Evolutionary conservation across 1,140 invertebrate genomes (phyloP).

Genomic region (Dendrolimus punctatus): DNA sequence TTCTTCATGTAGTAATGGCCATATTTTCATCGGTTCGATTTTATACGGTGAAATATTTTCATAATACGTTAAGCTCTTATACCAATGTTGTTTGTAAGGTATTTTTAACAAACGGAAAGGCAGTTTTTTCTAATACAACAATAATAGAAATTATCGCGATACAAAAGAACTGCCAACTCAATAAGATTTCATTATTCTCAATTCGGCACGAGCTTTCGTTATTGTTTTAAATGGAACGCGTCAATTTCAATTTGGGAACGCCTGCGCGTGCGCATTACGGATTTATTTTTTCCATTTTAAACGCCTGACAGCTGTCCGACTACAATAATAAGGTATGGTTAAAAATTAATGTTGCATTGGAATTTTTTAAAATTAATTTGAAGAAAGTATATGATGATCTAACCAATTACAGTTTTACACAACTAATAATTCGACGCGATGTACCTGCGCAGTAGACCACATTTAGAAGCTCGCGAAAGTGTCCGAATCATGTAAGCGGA

Average conservation of each 20-base stretch:
- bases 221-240: constrained; percentile 66
- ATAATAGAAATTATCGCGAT: constrained; percentile 5
- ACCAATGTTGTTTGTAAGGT: no score
- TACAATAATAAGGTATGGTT: constrained; percentile 24
- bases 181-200: constrained; percentile 62
- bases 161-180: constrained; percentile 22
- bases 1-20: no score
- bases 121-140: no score
- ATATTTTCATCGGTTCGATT: no score
- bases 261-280: constrained; percentile 10
- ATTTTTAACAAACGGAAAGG: no score
- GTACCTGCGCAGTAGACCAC: no score
- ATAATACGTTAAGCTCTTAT: no score
- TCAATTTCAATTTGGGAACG: constrained; percentile 60
- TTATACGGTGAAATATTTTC: no score
- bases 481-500: no score
- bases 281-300: constrained; percentile 37
- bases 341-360: constrained; percentile 12
- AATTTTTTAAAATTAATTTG: constrained; percentile 1
- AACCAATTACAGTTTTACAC: no score
- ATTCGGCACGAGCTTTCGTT: constrained; percentile 43
- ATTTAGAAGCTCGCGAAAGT: no score
- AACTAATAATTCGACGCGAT: no score
- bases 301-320: constrained; percentile 35
- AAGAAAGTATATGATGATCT: not conserved